A percentile compares a stretch with the other conserved stretches of the same genome.
phyloP scores from a whole-genome alignment of 2,113 vertebrate species.

The Choloepus hoffmanni region DNA sequence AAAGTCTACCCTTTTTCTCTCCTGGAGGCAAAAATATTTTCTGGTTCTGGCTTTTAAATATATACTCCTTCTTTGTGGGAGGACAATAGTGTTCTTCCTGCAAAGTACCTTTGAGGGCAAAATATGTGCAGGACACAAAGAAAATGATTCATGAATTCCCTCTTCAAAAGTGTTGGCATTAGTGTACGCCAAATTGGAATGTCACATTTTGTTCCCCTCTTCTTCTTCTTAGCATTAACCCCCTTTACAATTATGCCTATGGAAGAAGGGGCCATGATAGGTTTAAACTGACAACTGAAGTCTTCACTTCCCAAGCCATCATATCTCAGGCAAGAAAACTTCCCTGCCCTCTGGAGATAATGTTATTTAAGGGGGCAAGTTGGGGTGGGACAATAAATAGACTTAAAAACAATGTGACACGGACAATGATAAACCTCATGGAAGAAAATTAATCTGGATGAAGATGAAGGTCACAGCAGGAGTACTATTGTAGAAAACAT shows the following conservation, averaged over 20 bases:
- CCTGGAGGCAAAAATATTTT: background rate
- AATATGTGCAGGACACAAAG: background rate
- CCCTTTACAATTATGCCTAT: background rate
- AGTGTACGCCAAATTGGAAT: background rate
- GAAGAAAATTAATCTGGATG: background rate
- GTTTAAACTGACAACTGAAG: background rate
- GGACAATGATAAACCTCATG: background rate
- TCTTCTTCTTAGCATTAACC: background rate
- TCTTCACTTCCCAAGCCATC: background rate
- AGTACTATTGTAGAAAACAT: background rate
- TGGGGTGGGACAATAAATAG: background rate
- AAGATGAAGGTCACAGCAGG: background rate
- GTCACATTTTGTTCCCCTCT: background rate
- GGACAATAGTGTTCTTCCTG: background rate
- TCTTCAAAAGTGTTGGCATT: background rate
- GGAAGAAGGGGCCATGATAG: background rate
- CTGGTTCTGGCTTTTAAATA: background rate
- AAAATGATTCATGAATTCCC: background rate
- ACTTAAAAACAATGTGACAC: background rate
- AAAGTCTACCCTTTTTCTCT: background rate
- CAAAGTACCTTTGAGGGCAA: background rate
- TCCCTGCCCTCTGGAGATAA: background rate
- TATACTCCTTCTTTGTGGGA: background rate
- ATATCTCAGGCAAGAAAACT: background rate
- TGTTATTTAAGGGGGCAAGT: background rate